Evolutionary conservation across 1,140 invertebrate species (phyloP).

Genomic region (Coboldia fuscipes): DNA sequence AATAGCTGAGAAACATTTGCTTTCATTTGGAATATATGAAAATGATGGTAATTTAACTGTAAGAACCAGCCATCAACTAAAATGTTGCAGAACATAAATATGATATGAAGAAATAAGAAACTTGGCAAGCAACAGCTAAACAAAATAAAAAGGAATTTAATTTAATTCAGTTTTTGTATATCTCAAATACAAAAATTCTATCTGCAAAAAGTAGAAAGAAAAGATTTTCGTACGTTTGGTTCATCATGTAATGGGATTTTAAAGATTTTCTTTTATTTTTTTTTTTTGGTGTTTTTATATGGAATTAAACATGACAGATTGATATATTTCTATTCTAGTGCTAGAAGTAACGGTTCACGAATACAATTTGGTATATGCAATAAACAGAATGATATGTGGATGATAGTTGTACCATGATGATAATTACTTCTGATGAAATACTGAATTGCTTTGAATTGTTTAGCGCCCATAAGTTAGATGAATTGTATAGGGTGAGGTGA

Average conservation of each 20-base stretch:
- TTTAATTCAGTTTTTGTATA: no score
- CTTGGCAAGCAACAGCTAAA: background rate
- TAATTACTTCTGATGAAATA: conserved; percentile 19
- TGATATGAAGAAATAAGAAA: no score
- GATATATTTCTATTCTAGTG: background rate
- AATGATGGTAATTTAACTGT: no score
- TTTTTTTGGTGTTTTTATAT: background rate
- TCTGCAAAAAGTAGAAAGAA: background rate
- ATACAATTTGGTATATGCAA: background rate
- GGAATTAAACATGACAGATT: background rate
- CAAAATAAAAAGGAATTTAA: no score
- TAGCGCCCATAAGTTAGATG: conserved; percentile 24
- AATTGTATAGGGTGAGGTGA: no score
- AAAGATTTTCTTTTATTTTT: background rate
- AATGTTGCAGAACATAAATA: no score
- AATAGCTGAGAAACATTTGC: no score
- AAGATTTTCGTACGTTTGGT: background rate
- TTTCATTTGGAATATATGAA: no score
- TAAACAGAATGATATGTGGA: conserved; percentile 21
- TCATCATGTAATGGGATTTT: background rate
- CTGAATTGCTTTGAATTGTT: conserved; percentile 22
- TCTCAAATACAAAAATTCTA: background rate
- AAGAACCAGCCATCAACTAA: no score
- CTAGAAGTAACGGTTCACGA: background rate
- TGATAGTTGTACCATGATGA: conserved; percentile 25